Conservation (phyloP, 2,888 invertebrate species). For the Kryphioiulus occultus region DNA sequence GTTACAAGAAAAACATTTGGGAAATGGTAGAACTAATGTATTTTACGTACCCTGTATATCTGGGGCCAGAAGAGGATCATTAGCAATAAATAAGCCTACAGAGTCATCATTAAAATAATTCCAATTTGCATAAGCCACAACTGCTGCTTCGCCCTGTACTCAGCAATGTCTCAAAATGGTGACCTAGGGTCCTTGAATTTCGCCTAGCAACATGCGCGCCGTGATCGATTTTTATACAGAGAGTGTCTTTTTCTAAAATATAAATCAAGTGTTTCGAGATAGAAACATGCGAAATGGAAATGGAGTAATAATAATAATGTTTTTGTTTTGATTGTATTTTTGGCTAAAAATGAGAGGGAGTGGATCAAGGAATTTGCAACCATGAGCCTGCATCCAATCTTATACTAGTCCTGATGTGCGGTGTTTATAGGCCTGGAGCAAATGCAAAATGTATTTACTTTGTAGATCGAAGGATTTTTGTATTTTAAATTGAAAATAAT, state of each 20-base stretch:
- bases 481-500: not conserved
- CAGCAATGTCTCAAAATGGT: constrained; percentile 14
- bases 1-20: too few species aligned
- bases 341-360: not conserved
- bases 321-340: constrained; percentile 22
- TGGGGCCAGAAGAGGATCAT: not conserved
- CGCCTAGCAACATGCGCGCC: constrained; percentile 11
- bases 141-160: constrained; percentile 23
- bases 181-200: constrained; percentile 23
- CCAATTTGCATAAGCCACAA: not conserved
- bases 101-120: not conserved
- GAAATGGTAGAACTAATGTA: too few species aligned
- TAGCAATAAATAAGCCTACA: not conserved
- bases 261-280: not conserved
- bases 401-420: not conserved
- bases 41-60: too few species aligned
- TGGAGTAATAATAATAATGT: constrained; percentile 9
- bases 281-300: not conserved
- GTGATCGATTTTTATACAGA: constrained; percentile 15
- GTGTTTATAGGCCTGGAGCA: not conserved
- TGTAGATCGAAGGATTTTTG: not conserved
- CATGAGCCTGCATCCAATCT: not conserved
- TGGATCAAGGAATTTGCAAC: constrained; percentile 11
- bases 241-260: constrained; percentile 2
- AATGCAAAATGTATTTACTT: not conserved